Percentiles rank a stretch among this genome's conserved stretches.
Evolutionary conservation across 2,888 invertebrate genomes (phyloP).

Genomic region (Volucella bombylans): DNA sequence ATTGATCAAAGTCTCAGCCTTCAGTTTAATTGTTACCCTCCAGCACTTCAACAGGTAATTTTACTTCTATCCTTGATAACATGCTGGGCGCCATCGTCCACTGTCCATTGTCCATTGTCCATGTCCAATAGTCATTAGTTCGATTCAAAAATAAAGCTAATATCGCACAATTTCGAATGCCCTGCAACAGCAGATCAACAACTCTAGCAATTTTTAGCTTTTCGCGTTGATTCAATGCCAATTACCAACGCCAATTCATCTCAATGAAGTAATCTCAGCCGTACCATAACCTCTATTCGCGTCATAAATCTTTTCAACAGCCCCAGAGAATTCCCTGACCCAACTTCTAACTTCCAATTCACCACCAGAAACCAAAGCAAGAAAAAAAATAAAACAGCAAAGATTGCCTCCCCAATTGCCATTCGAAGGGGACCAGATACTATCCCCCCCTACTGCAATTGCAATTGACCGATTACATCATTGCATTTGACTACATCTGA

Average conservation of each 20-base stretch:
- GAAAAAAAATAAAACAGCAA: background rate
- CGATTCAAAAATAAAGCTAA: no score
- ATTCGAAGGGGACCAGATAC: constrained; percentile 15
- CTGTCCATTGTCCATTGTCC: no score
- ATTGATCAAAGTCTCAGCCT: no score
- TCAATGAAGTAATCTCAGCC: constrained; percentile 61
- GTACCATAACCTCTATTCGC: constrained; percentile 56
- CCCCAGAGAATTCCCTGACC: constrained; percentile 72
- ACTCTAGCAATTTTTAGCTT: background rate
- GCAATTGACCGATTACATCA: constrained; percentile 73
- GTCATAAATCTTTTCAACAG: constrained; percentile 58
- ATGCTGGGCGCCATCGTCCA: no score
- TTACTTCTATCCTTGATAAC: no score
- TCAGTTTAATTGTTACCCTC: no score
- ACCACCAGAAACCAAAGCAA: no score
- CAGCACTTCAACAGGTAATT: no score
- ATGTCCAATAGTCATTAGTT: no score
- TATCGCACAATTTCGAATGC: no score
- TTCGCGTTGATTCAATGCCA: constrained; percentile 20
- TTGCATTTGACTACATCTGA: no score
- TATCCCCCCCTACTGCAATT: constrained; percentile 8
- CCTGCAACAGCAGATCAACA: background rate
- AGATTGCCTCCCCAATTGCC: constrained; percentile 8
- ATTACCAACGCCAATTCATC: constrained; percentile 61
- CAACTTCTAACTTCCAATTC: constrained; percentile 34